These are phyloP conservation scores for Babyrousa celebensis DNA, from an alignment of 2,797 vertebrate species.

Conservation along the genomic window DNA sequence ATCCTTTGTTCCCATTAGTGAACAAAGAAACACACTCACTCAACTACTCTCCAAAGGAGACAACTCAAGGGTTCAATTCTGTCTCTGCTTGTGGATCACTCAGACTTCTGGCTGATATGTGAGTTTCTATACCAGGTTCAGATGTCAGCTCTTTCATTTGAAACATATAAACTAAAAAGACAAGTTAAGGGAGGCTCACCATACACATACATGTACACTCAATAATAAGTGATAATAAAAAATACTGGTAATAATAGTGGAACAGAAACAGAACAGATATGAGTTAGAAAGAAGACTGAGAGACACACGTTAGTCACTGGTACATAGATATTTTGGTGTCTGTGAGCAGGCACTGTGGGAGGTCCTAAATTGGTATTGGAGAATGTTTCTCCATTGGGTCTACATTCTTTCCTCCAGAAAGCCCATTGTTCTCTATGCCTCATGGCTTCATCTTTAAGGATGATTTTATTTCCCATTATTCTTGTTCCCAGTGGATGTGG, in stretches of 20 bases:
- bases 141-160: background rate
- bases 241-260: background rate
- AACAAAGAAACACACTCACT: background rate
- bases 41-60: background rate
- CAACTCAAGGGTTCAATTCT: background rate
- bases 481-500: background rate
- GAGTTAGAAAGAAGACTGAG: background rate
- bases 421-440: background rate
- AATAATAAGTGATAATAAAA: background rate
- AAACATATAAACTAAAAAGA: background rate
- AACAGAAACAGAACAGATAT: background rate
- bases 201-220: background rate
- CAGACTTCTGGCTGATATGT: background rate
- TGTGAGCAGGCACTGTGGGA: background rate
- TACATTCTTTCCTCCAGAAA: background rate
- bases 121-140: background rate
- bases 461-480: background rate
- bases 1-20: background rate
- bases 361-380: fast-evolving
- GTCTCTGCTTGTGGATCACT: background rate
- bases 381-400: fast-evolving
- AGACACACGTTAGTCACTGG: background rate
- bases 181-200: background rate
- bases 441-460: background rate
- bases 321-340: background rate